Evolutionary conservation across 2,888 invertebrate genomes (phyloP), one percentile per base, ranked within the genome.

Genomic region (Lysandra bellargus): DNA sequence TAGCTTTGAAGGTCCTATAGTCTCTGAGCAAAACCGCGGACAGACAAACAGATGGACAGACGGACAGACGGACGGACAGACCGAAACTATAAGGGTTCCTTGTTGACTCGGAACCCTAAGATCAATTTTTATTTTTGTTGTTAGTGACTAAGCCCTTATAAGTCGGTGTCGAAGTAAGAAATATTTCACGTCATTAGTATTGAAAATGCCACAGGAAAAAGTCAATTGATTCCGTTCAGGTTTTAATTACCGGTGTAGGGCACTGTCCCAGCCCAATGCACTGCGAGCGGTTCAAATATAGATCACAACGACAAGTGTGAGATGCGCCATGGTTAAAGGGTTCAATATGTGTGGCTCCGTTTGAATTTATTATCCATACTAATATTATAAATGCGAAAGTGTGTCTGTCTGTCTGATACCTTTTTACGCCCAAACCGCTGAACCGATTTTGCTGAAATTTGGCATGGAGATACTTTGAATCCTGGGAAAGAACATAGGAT

Each of bases 161-260:
- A 37, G 69, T 64, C 4, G 1, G 69, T 69, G 64, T 69, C 14
- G 64, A 33, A 14, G 33, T 37, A 37, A 69, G 64, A 69, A 69
- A 37, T 37, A 69, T 14, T 33, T 69, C 6, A 69, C 64, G 30
- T 69, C 33, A 69, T 37, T 69, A 69, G 64, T 69, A 69, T 69
- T 69, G 33, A 33, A 69, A 69, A 69, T 69, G 69, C 14, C 33
- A 33, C 69, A 69, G 69, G 69, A 69, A 69, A 69, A 69, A 69
- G 64, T 64, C 6, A 61, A 69, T 69, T 69, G 5, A 69, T 37
- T 69, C 69, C 1, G 69, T 69, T 69, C 69, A 69, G 69, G 69
- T 69, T 69, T 69, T 69, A 69, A 69, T 49, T 49, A 75, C 44
- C 23, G 12, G 30, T 0, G 9, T 4, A 2, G 7, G 44, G 75